These are phyloP conservation scores for Drosophila nigromelanica DNA, from an alignment of 1,140 invertebrate species.

Conservation along the genomic window DNA sequence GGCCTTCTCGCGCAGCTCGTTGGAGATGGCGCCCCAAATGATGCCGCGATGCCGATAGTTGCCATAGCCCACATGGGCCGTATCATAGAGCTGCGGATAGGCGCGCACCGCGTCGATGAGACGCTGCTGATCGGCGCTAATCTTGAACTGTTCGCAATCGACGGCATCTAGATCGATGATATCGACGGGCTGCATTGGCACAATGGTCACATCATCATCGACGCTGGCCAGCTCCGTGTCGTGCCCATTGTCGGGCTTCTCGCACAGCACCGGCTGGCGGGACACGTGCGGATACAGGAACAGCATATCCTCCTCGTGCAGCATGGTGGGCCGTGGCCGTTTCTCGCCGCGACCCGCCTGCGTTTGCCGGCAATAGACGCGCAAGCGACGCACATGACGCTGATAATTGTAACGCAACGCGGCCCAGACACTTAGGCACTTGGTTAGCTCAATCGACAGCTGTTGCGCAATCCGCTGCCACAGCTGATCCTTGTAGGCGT, in stretches of 20 bases:
- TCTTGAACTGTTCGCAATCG: constrained; percentile 6
- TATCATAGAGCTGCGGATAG: constrained; percentile 67
- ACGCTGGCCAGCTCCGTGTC: neutral
- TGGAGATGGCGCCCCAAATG: constrained; percentile 68
- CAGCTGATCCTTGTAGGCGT: constrained; percentile 27
- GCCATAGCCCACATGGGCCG: constrained; percentile 3
- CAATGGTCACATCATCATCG: constrained; percentile 25
- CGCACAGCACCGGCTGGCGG: neutral
- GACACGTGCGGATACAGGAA: constrained; percentile 69
- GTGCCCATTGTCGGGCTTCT: too few species aligned
- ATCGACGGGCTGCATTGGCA: constrained; percentile 8
- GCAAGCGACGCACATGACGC: constrained; percentile 52
- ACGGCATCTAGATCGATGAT: constrained; percentile 60
- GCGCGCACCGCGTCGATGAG: constrained; percentile 51
- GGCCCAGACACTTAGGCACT: constrained; percentile 58
- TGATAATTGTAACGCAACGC: constrained; percentile 61
- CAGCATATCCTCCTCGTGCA: constrained; percentile 58
- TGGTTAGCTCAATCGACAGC: constrained; percentile 5
- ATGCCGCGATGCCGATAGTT: constrained; percentile 56
- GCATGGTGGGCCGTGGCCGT: constrained; percentile 46
- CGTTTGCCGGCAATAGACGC: constrained; percentile 21
- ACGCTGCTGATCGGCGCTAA: neutral
- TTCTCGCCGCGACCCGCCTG: neutral
- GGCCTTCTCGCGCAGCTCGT: constrained; percentile 68
- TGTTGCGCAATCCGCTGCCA: constrained; percentile 46